A percentile compares a stretch with the other conserved stretches of the same genome.
Conservation (phyloP, 2,888 invertebrate species). For the Volucella inflata region DNA sequence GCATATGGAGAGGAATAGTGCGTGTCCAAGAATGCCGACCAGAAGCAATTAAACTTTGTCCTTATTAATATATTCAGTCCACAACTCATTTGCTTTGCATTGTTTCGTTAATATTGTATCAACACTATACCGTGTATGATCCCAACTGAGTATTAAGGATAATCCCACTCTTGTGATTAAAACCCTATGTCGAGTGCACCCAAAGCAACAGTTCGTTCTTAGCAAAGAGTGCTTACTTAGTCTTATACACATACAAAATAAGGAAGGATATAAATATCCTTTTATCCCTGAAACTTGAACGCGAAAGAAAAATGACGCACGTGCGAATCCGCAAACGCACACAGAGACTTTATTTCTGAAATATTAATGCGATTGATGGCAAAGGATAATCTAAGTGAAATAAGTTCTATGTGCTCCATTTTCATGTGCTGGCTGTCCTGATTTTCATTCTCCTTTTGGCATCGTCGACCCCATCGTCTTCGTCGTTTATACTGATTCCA, state of each 20-base stretch:
- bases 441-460: slow-evolving; percentile 34
- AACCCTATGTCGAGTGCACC: slow-evolving; percentile 42
- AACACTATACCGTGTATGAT: slow-evolving; percentile 8
- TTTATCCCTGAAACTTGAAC: neutral
- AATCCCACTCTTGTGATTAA: slow-evolving; percentile 58
- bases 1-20: neutral
- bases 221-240: neutral
- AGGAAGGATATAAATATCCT: slow-evolving; percentile 22
- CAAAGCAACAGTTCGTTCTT: slow-evolving; percentile 38
- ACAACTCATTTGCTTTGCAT: slow-evolving; percentile 64
- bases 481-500: too few species aligned
- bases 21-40: slow-evolving; percentile 3
- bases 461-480: neutral
- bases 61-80: slow-evolving; percentile 60
- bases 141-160: slow-evolving; percentile 58
- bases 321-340: slow-evolving; percentile 2
- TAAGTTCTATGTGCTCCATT: slow-evolving; percentile 17
- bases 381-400: slow-evolving; percentile 40
- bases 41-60: slow-evolving; percentile 61
- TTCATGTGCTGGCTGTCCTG: slow-evolving; percentile 14
- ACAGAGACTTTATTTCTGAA: slow-evolving; percentile 19
- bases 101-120: slow-evolving; percentile 64
- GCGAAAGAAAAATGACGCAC: slow-evolving; percentile 8
- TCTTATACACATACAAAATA: slow-evolving; percentile 7
- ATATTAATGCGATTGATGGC: slow-evolving; percentile 55